A percentile compares a stretch with the other conserved stretches of the same genome.
phyloP scores from a whole-genome alignment of 2,113 vertebrate genomes.

The Peucedramus taeniatus region DNA sequence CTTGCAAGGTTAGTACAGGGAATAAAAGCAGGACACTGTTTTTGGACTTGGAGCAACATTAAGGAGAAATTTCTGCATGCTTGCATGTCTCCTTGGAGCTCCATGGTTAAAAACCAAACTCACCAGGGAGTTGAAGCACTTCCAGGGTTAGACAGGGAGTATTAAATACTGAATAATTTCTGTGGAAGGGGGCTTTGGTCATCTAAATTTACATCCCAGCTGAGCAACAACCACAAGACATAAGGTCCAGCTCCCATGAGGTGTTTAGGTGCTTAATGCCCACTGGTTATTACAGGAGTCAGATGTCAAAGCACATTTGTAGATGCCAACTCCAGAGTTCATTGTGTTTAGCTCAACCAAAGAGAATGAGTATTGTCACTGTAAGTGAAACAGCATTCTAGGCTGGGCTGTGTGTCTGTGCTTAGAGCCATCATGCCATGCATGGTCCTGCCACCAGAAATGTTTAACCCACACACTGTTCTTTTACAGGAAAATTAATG shows the following conservation, averaged over 20 bases:
- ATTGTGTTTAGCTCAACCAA: neutral
- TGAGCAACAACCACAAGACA: neutral
- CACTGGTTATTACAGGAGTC: neutral
- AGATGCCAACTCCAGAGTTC: neutral
- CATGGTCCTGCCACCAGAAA: neutral
- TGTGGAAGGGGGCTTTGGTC: neutral
- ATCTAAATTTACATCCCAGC: neutral
- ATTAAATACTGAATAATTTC: neutral
- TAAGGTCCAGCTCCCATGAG: neutral
- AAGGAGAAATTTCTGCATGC: neutral
- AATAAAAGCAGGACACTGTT: fast-evolving
- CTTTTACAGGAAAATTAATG: constrained; percentile 50
- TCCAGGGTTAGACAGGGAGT: neutral
- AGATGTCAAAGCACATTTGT: neutral
- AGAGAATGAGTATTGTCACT: neutral
- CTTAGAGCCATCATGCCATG: neutral
- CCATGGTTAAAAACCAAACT: neutral
- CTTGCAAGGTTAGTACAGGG: neutral
- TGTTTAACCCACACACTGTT: constrained; percentile 13
- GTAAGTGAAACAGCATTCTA: neutral
- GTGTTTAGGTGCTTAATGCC: neutral
- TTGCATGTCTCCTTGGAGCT: neutral
- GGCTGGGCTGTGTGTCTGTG: neutral
- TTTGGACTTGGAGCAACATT: neutral
- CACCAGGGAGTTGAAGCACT: neutral